phyloP scores from a whole-genome alignment of 92 coral and sea anemone genomes.

The Phenganax stokvisi region DNA sequence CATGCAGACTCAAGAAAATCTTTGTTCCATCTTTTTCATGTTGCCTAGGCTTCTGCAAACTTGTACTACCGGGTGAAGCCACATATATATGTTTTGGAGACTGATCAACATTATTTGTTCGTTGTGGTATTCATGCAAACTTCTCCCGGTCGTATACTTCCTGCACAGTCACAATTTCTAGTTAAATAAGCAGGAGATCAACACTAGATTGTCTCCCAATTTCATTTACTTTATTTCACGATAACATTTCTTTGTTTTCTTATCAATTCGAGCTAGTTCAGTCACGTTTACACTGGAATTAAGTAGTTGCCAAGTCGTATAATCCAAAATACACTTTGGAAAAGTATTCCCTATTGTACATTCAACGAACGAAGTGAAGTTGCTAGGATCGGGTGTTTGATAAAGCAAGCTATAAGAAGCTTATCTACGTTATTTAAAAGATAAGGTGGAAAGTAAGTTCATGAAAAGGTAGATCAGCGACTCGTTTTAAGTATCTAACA shows the following conservation, averaged over 20 bases:
- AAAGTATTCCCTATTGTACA: conserved; percentile 10
- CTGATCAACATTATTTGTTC: too few species aligned
- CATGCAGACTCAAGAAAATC: too few species aligned
- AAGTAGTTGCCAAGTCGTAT: neutral
- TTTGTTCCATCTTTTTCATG: too few species aligned
- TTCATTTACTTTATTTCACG: neutral
- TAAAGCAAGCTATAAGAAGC: neutral
- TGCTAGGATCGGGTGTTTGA: neutral
- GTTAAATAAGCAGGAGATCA: neutral
- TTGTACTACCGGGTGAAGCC: too few species aligned
- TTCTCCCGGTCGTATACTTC: too few species aligned
- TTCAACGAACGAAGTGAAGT: neutral
- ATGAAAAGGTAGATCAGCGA: neutral
- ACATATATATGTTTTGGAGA: too few species aligned
- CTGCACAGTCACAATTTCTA: neutral
- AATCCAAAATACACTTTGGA: conserved; percentile 8
- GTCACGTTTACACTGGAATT: conserved; percentile 19
- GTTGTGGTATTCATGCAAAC: too few species aligned
- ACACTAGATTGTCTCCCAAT: neutral
- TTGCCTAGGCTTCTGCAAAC: too few species aligned
- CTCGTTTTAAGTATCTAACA: neutral
- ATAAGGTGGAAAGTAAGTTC: neutral
- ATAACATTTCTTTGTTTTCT: conserved; percentile 7
- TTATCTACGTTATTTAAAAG: neutral
- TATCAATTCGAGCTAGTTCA: conserved; percentile 16